A percentile compares a stretch with the other conserved stretches of the same genome.
Evolutionary conservation across 1,140 invertebrate genomes (phyloP).

Genomic region (Drosophila pectinifera): DNA sequence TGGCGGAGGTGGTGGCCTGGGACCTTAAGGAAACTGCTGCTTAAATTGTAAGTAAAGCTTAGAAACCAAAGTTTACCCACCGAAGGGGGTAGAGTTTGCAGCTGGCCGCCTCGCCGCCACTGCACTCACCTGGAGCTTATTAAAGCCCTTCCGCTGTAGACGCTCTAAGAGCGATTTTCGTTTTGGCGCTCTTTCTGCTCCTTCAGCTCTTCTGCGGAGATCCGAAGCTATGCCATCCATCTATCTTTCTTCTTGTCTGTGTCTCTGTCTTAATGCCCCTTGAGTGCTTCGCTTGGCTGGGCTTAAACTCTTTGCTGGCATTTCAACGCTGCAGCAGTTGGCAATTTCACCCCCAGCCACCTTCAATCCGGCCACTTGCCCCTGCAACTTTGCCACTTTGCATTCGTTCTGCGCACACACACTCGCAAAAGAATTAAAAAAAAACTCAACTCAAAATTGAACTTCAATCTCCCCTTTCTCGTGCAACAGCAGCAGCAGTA

Average conservation of each 20-base stretch:
- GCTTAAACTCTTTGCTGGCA: slow-evolving; percentile 76
- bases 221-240: slow-evolving; percentile 31
- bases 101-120: slow-evolving; percentile 4
- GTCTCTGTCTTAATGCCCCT: slow-evolving; percentile 68
- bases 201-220: slow-evolving; percentile 7
- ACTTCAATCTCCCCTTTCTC: slow-evolving; percentile 62
- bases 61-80: slow-evolving; percentile 46
- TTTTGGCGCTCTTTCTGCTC: background rate
- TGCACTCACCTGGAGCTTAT: slow-evolving; percentile 51
- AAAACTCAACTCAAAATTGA: slow-evolving; percentile 54
- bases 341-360: slow-evolving; percentile 38
- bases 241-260: slow-evolving; percentile 28
- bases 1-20: background rate
- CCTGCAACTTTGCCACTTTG: slow-evolving; percentile 64
- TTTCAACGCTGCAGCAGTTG: slow-evolving; percentile 63
- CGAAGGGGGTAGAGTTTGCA: slow-evolving; percentile 1
- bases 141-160: slow-evolving; percentile 55
- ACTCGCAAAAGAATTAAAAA: slow-evolving; percentile 7
- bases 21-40: slow-evolving; percentile 37
- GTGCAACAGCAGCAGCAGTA: slow-evolving; percentile 28
- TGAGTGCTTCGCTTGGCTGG: slow-evolving; percentile 73
- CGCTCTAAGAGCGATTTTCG: slow-evolving; percentile 46
- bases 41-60: slow-evolving; percentile 71
- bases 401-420: slow-evolving; percentile 49
- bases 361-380: slow-evolving; percentile 17